Conservation (phyloP, 1,140 invertebrate genomes). For the Drosophila ficusphila region DNA sequence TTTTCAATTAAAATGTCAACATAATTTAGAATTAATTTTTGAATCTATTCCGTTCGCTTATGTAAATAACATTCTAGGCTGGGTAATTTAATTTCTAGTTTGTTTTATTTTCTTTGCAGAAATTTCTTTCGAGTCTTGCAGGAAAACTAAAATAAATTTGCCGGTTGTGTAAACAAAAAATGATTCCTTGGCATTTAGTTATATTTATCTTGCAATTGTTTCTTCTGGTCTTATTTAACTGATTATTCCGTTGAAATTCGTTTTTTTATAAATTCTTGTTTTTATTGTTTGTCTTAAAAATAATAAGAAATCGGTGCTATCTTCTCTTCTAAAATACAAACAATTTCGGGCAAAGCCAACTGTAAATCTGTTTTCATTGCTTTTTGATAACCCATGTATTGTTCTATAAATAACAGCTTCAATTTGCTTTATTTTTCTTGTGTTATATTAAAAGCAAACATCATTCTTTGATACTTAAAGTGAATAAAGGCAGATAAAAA, state of each 20-base stretch:
- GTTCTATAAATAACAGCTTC: neutral
- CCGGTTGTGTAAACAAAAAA: neutral
- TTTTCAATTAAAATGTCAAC: slow-evolving; percentile 68
- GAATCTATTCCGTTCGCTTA: slow-evolving; percentile 11
- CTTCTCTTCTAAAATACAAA: no score
- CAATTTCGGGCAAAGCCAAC: no score
- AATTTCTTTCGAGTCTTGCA: neutral
- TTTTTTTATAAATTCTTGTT: no score
- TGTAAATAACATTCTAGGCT: slow-evolving; percentile 25
- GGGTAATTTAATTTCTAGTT: slow-evolving; percentile 34
- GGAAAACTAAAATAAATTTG: neutral
- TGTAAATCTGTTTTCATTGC: no score
- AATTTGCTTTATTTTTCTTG: neutral
- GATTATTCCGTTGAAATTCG: neutral
- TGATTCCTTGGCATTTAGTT: neutral
- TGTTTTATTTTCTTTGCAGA: neutral
- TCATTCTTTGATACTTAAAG: slow-evolving; percentile 15
- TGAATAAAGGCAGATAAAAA: slow-evolving; percentile 6
- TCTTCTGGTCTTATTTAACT: no score
- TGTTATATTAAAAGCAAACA: neutral
- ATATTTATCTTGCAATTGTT: no score
- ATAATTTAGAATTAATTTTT: slow-evolving; percentile 49
- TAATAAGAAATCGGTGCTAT: no score
- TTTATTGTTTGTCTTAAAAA: no score
- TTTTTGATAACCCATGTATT: neutral